Evolutionary conservation across 2,113 vertebrate genomes (phyloP).

Genomic region (Chaetodon trifascialis): DNA sequence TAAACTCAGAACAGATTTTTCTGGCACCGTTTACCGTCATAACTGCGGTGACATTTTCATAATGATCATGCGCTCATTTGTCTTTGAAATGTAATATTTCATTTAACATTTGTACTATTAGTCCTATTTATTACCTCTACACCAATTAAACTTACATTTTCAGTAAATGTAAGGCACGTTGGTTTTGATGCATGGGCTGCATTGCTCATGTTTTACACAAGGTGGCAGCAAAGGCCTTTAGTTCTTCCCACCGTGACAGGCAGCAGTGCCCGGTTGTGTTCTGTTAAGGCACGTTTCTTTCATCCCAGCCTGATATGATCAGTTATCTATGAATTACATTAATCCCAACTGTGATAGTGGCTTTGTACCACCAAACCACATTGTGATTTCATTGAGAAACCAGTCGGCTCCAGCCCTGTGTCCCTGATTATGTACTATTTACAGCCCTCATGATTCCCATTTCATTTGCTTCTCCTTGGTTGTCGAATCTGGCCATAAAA

Average conservation of each 20-base stretch:
- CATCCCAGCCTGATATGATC: conserved; percentile 21
- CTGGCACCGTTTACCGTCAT: neutral
- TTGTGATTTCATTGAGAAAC: conserved; percentile 56
- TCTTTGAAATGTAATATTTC: too few relatives aligned
- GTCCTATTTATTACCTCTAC: neutral
- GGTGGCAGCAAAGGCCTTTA: conserved; percentile 65
- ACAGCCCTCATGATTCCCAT: conserved; percentile 53
- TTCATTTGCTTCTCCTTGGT: conserved; percentile 59
- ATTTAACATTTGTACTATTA: neutral
- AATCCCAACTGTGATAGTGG: conserved; percentile 3
- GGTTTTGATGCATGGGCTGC: neutral
- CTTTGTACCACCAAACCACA: conserved; percentile 24
- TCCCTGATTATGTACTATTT: conserved; percentile 56
- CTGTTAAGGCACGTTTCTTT: neutral
- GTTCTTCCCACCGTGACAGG: neutral
- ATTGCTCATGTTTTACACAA: conserved; percentile 6
- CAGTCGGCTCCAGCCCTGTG: neutral
- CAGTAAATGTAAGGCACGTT: neutral
- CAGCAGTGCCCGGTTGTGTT: neutral
- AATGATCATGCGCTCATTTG: too few relatives aligned
- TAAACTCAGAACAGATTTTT: neutral
- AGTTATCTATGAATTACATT: conserved; percentile 35
- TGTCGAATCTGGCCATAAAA: conserved; percentile 63
- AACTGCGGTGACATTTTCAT: neutral
- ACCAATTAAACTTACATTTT: neutral